Base-by-base conservation (phyloP, 2,888 invertebrate species). In the Tolmerus cingulatus region DNA sequence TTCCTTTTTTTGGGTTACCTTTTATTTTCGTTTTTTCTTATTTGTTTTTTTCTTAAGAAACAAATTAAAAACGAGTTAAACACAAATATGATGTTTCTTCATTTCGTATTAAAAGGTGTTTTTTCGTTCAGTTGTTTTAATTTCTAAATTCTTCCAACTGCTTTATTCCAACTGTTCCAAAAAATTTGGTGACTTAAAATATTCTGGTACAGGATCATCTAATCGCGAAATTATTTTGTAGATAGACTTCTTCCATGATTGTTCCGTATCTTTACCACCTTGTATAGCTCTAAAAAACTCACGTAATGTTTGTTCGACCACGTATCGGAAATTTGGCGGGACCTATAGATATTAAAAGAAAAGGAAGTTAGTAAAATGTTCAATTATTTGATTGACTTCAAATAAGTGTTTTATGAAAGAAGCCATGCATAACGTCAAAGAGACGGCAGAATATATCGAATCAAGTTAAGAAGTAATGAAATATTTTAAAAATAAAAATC, bases 181-280 rank as follows among this genome's bases (percentile, higher is more conserved):
- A 95, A 99, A 99, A 94, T 99, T 98, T 90, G 99, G 98, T 91
- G 98, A 98, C 94, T 99, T 99, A 95, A 99, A 99, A 95, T 98
- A 99, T 93, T 99, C 99, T 90, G 99, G 99, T 91, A 99, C 98
- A 89, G 97, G 97, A 93, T 99, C 99, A 94, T 99, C 99, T 94
- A 99, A 95, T 93, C 99, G 96, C 91, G 99, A 98, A 93, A 99
- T 99, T 91, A 99, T 97, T 94, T 99, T 99, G 95, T 99, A 99
- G 94, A 99, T 99, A 91, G 98, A 97, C 93, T 99, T 99, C 95
- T 99, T 99, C 99, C 99, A 99, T 92, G 99, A 99, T 93, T 99
- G 99, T 93, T 99, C 99, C 88, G 96, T 95, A 94, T 99, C 99
- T 93, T 99, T 98, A 90, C 98, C 98, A 91, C 97, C 96, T 93